Evolutionary conservation across 2,888 invertebrate species (phyloP).

Genomic region (Rhimphoctona megacephalus): DNA sequence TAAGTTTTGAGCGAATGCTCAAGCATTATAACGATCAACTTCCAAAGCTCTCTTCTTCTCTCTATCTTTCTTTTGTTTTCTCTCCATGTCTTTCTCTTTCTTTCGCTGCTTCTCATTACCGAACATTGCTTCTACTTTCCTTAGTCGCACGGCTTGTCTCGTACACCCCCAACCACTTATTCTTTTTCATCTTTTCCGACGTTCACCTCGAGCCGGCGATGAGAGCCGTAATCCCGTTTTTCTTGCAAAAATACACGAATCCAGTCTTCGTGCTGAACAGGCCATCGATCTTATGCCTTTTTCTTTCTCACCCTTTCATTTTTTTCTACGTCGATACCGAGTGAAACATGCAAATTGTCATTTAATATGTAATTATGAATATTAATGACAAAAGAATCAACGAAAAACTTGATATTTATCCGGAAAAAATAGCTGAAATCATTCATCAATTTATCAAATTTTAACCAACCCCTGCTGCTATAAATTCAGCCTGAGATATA

Average conservation of each 20-base stretch:
- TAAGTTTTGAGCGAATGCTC: constrained; percentile 66
- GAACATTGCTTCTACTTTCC: constrained; percentile 32
- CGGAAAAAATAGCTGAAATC: neutral
- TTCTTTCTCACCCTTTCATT: neutral
- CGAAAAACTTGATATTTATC: neutral
- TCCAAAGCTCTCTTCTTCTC: constrained; percentile 37
- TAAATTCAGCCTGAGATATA: neutral
- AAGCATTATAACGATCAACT: constrained; percentile 68
- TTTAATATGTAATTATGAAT: neutral
- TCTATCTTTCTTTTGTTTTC: constrained; percentile 8
- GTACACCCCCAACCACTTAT: constrained; percentile 27
- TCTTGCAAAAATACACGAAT: constrained; percentile 18
- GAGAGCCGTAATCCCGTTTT: constrained; percentile 59
- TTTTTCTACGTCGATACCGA: no score
- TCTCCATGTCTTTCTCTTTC: neutral
- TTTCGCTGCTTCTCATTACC: neutral
- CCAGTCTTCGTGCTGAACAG: constrained; percentile 28
- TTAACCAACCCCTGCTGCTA: neutral
- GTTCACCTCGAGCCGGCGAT: constrained; percentile 47
- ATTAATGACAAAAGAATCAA: neutral
- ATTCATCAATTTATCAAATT: neutral
- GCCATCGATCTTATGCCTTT: constrained; percentile 32
- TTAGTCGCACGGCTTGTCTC: constrained; percentile 26
- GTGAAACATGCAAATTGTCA: neutral
- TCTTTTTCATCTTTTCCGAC: constrained; percentile 33